Percentiles rank a stretch among this genome's conserved stretches.
These are phyloP conservation scores for Anarsia innoxiella DNA, from an alignment of 2,888 invertebrate genomes.

Conservation along the genomic window DNA sequence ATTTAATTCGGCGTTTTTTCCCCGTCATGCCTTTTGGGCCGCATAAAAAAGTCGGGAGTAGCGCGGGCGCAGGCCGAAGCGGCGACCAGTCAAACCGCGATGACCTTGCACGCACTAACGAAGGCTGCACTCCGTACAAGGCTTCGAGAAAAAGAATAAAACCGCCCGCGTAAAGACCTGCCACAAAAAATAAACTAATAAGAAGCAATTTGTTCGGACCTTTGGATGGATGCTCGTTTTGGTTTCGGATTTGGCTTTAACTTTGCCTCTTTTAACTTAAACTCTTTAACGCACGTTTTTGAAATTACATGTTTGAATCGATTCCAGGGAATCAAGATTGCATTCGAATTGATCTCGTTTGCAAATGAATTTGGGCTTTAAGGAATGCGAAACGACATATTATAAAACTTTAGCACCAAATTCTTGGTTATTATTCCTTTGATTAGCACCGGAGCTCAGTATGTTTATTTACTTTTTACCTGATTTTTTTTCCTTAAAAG, in stretches of 20 bases:
- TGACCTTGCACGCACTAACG: slow-evolving; percentile 69
- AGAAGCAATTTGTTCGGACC: slow-evolving; percentile 41
- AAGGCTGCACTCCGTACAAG: slow-evolving; percentile 63
- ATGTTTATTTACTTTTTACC: no score
- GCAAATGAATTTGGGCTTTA: no score
- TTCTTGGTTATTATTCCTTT: no score
- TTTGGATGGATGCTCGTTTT: slow-evolving; percentile 29
- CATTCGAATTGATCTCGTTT: no score
- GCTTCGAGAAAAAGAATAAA: slow-evolving; percentile 55
- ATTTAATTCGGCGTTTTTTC: slow-evolving; percentile 18
- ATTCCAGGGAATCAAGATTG: no score
- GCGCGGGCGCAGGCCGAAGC: no score
- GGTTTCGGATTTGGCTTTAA: slow-evolving; percentile 6
- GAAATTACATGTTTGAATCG: no score
- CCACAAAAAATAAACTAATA: slow-evolving; percentile 62
- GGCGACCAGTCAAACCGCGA: slow-evolving; percentile 34
- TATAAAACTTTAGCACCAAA: no score
- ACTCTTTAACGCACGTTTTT: background rate
- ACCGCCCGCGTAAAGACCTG: slow-evolving; percentile 53
- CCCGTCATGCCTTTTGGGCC: slow-evolving; percentile 10
- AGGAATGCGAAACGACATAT: no score
- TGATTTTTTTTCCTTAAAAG: no score
- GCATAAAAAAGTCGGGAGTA: slow-evolving; percentile 19
- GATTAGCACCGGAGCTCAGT: no score
- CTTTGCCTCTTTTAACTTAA: slow-evolving; percentile 1